Evolutionary conservation across 2,888 invertebrate species (phyloP), one percentile per base, ranked within the genome.

Genomic region (Dicranocentrus wangi): DNA sequence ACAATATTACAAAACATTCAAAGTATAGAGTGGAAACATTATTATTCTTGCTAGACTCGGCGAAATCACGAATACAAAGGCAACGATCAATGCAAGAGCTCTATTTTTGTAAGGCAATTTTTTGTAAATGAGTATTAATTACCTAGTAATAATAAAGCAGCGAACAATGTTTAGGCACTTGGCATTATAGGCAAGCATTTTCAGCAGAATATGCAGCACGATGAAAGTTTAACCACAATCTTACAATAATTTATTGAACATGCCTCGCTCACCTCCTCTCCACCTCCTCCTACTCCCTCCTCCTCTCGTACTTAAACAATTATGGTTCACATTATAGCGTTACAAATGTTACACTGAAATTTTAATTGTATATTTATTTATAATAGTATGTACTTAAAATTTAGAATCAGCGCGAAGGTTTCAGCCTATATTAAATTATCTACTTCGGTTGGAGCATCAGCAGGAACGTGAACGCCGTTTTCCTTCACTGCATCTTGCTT

Each of bases 121-220:
- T 60, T 68, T 77, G 68, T 77, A 75, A 75, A 77, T 77, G 76
- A 77, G 69, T 77, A 68, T 77, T 77, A 10, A 15, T 51, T 69
- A 61, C 8, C 21, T 43, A 2, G 63, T 77, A 5, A 72, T 28
- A 47, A 77, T 47, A 23, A 68, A 76, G 76, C 76, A 60, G 47
- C 43, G 8, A 63, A 77, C 47, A 69, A 39, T 47, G 39, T 69
- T 69, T 69, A 69, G 77, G 69, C 69, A 75, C 75, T 75, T 75
- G 55, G 75, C 75, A 51, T 70, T 69, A 66, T 53, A 77, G 69
- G 77, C 77, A 77, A 69, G 69, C 69, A 77, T 43, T 51, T 69
- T 77, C 63, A 69, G 69, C 63, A 55, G 15, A 21, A 2, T 23
- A 55, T 55, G 55, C 23, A 55, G n/a, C 15, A 55, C 2, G 21